Evolutionary conservation across 1,140 invertebrate genomes (phyloP).

Genomic region (Probaryconus sp.): DNA sequence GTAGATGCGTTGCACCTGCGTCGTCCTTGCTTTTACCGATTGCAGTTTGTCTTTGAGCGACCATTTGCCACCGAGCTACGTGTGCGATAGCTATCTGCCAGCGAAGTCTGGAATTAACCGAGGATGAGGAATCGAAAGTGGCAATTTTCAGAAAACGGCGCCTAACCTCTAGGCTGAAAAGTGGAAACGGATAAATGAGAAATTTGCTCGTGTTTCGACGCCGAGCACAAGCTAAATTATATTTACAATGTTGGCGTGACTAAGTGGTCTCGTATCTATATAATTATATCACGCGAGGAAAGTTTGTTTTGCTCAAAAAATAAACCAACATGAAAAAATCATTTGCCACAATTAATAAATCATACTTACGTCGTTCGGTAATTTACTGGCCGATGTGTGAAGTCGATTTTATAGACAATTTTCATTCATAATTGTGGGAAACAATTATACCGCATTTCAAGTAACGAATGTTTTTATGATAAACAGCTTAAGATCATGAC

Average conservation of each 20-base stretch:
- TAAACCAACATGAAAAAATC: constrained; percentile 20
- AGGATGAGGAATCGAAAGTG: constrained; percentile 8
- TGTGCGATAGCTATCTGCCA: constrained; percentile 35
- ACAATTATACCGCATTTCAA: constrained; percentile 3
- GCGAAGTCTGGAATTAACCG: constrained; percentile 8
- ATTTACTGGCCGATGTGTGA: neutral
- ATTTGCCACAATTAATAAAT: constrained; percentile 50
- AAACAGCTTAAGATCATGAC: too few relatives aligned
- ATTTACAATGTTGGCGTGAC: constrained; percentile 55
- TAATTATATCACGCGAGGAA: constrained; percentile 49
- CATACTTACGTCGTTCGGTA: constrained; percentile 24
- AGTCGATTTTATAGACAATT: constrained; percentile 6
- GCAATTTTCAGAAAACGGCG: constrained; percentile 26
- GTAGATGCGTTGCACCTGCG: constrained; percentile 46
- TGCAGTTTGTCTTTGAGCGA: constrained; percentile 43
- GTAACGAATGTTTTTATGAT: constrained; percentile 4
- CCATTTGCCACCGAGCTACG: constrained; percentile 50
- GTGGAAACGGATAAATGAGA: constrained; percentile 9
- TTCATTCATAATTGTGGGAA: too few relatives aligned
- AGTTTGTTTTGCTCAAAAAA: constrained; percentile 33
- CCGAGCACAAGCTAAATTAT: constrained; percentile 30
- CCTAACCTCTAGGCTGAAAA: constrained; percentile 14
- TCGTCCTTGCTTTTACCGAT: constrained; percentile 16
- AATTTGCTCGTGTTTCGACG: constrained; percentile 19
- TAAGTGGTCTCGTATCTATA: constrained; percentile 37